Evolutionary conservation across 2,113 vertebrate genomes (phyloP).

Genomic region (Neogobius melanostomus): DNA sequence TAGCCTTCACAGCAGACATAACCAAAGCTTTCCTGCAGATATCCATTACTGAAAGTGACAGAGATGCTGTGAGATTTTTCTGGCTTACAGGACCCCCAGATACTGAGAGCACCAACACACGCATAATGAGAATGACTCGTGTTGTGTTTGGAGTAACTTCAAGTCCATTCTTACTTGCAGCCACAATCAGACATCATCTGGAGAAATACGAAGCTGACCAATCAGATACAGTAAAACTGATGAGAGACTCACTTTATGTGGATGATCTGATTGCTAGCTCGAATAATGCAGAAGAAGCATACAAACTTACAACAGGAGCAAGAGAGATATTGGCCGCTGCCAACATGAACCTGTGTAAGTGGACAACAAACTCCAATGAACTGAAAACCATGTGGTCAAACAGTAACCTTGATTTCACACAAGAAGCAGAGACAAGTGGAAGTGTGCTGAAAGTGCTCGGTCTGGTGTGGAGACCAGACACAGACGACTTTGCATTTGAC

Average conservation of each 20-base stretch:
- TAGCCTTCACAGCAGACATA: constrained; percentile 26
- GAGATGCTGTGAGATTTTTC: constrained; percentile 42
- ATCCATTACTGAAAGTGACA: constrained; percentile 11
- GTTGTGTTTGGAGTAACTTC: not conserved
- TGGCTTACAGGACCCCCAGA: constrained; percentile 30
- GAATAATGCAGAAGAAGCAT: not conserved
- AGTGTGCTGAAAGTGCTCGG: constrained; percentile 29
- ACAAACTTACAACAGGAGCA: not conserved
- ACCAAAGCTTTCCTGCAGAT: constrained; percentile 14
- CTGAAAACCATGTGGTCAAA: constrained; percentile 22
- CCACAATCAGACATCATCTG: constrained; percentile 20
- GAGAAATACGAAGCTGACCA: constrained; percentile 4
- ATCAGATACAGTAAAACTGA: constrained; percentile 1
- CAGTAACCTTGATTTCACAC: not conserved
- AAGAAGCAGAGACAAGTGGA: constrained; percentile 5
- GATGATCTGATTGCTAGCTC: constrained; percentile 24
- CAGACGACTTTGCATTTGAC: constrained; percentile 31
- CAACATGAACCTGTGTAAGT: constrained; percentile 25
- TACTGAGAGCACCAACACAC: not conserved
- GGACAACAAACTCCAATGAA: constrained; percentile 21
- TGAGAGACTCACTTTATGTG: constrained; percentile 34
- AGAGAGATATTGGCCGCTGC: constrained; percentile 15
- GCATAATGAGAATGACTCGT: too few relatives aligned
- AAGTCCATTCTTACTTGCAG: constrained; percentile 15
- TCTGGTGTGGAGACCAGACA: constrained; percentile 17